phyloP scores from a whole-genome alignment of 2,888 invertebrate genomes.

The Meteorus colon region DNA sequence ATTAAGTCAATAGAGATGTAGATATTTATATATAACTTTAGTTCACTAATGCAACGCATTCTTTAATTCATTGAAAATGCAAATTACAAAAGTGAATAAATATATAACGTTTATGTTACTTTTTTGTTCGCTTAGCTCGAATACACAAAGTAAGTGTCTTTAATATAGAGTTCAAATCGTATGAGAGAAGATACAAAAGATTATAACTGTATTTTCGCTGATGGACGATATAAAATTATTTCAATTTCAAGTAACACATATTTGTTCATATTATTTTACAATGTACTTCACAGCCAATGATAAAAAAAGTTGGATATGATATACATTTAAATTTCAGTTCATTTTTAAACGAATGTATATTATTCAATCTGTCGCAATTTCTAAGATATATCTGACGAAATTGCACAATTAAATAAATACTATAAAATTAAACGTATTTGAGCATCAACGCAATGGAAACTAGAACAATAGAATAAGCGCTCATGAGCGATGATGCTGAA shows the following conservation, averaged over 20 bases:
- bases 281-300: constrained; percentile 7
- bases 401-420: constrained; percentile 2
- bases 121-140: background rate
- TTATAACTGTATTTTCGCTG: background rate
- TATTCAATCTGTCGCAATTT: background rate
- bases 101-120: background rate
- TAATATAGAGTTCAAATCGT: background rate
- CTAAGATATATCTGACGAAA: background rate
- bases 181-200: no score
- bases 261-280: background rate
- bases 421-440: constrained; percentile 5
- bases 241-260: background rate
- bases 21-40: background rate
- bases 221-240: background rate
- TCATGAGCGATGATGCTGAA: background rate
- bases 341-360: constrained; percentile 3
- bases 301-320: background rate
- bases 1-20: background rate
- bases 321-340: constrained; percentile 6
- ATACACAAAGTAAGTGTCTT: background rate
- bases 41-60: background rate
- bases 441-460: background rate
- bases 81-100: background rate
- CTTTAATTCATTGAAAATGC: background rate
- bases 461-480: background rate